Evolutionary conservation across 2,797 vertebrate genomes (phyloP).

Genomic region (Cossypha caffra): DNA sequence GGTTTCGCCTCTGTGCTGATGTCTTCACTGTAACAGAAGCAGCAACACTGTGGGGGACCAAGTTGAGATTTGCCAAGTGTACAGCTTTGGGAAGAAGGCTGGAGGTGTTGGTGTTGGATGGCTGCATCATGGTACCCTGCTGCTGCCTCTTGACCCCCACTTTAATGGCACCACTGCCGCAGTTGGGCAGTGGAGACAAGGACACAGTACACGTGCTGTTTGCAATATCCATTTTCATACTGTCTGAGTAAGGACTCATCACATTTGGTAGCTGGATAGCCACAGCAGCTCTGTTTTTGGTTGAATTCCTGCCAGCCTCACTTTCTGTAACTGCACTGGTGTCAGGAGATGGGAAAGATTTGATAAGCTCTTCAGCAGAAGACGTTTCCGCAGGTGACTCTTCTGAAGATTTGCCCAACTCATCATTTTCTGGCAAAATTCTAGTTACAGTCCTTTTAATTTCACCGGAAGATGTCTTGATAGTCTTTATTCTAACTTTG

Average conservation of each 20-base stretch:
- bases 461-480: slow-evolving; percentile 94
- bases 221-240: slow-evolving; percentile 65
- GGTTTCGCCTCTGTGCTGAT: slow-evolving; percentile 77
- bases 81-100: slow-evolving; percentile 93
- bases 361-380: slow-evolving; percentile 79
- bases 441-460: slow-evolving; percentile 94
- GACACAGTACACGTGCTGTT: slow-evolving; percentile 44
- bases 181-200: slow-evolving; percentile 62
- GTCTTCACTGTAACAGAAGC: slow-evolving; percentile 88
- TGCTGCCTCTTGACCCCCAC: slow-evolving; percentile 60
- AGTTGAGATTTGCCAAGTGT: slow-evolving; percentile 95
- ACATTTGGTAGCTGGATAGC: slow-evolving; percentile 29
- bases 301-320: slow-evolving; percentile 49
- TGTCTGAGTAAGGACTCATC: slow-evolving; percentile 54
- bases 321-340: slow-evolving; percentile 64
- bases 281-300: slow-evolving; percentile 3
- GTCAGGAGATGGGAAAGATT: slow-evolving; percentile 61
- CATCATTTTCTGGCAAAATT: slow-evolving; percentile 91
- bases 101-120: slow-evolving; percentile 61
- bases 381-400: slow-evolving; percentile 83
- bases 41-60: slow-evolving; percentile 94
- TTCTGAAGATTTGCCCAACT: slow-evolving; percentile 85
- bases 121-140: slow-evolving; percentile 51
- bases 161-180: slow-evolving; percentile 62
- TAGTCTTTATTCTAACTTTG: slow-evolving; percentile 96